These are phyloP conservation scores for Amphipoea lucens DNA, from an alignment of 2,888 invertebrate genomes.

Conservation along the genomic window DNA sequence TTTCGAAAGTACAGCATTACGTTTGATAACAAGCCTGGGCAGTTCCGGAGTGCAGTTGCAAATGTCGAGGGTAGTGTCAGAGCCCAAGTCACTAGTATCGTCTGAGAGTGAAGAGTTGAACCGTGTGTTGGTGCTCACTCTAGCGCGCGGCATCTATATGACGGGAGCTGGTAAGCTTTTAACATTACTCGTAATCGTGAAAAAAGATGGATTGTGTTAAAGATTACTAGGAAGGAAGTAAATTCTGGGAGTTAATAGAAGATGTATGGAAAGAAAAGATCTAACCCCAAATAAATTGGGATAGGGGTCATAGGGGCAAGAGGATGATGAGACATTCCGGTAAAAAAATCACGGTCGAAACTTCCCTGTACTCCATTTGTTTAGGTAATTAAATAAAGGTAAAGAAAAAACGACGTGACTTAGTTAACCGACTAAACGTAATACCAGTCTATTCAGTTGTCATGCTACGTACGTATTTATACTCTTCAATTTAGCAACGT, in stretches of 20 bases:
- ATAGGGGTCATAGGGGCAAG: too few species aligned
- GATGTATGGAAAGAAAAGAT: not conserved
- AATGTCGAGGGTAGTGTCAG: conserved; percentile 96
- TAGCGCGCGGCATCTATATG: conserved; percentile 98
- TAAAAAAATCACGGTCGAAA: not conserved
- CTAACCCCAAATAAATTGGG: not conserved
- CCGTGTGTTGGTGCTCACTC: conserved; percentile 96
- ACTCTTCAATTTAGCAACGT: too few species aligned
- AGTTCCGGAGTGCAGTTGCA: conserved; percentile 98
- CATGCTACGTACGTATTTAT: too few species aligned
- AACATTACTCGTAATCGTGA: not conserved
- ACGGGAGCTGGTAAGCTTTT: conserved; percentile 92
- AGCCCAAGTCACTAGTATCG: conserved; percentile 97
- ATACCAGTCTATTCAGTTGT: too few species aligned
- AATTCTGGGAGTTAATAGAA: not conserved
- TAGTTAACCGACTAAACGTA: too few species aligned
- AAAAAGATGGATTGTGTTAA: not conserved
- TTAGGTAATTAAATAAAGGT: too few species aligned
- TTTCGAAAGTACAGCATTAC: conserved; percentile 96
- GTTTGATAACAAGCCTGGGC: conserved; percentile 96
- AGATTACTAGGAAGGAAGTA: not conserved
- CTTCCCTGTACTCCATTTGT: not conserved
- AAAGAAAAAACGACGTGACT: too few species aligned
- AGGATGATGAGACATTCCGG: not conserved
- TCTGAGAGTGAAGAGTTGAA: conserved; percentile 98